A percentile compares a stretch with the other conserved stretches of the same genome.
phyloP scores from a whole-genome alignment of 2,888 invertebrate species.

The Athetis lepigone region DNA sequence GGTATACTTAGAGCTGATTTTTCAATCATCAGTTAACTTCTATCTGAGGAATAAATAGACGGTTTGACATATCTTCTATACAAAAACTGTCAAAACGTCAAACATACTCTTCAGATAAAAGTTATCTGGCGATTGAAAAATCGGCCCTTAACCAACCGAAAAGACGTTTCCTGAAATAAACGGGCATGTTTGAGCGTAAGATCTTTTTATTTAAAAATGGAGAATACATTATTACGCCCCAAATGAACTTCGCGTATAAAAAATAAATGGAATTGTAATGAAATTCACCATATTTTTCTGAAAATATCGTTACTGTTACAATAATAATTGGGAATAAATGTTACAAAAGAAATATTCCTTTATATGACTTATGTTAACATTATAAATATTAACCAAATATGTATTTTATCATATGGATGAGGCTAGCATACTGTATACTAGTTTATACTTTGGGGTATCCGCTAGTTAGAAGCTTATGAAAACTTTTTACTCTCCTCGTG shows the following conservation, averaged over 20 bases:
- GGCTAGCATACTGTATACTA: neutral
- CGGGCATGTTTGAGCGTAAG: conserved; percentile 19
- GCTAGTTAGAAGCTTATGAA: conserved; percentile 27
- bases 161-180: conserved; percentile 20
- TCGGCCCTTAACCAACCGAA: conserved; percentile 26
- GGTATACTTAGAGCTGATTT: too few species aligned
- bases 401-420: neutral
- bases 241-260: conserved; percentile 29
- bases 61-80: too few species aligned
- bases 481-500: conserved; percentile 39
- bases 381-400: conserved; percentile 3
- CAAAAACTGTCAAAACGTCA: too few species aligned
- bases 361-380: neutral
- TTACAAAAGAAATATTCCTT: neutral
- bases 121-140: too few species aligned
- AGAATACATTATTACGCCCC: conserved; percentile 16
- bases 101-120: too few species aligned
- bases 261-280: conserved; percentile 32
- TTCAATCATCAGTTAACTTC: too few species aligned
- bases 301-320: neutral
- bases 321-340: conserved; percentile 6
- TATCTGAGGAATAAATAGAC: too few species aligned
- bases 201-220: conserved; percentile 28
- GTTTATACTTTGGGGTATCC: conserved; percentile 4
- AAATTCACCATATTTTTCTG: conserved; percentile 13